These are phyloP conservation scores for Nysson spinosus DNA, from an alignment of 2,888 invertebrate genomes.

Conservation along the genomic window DNA sequence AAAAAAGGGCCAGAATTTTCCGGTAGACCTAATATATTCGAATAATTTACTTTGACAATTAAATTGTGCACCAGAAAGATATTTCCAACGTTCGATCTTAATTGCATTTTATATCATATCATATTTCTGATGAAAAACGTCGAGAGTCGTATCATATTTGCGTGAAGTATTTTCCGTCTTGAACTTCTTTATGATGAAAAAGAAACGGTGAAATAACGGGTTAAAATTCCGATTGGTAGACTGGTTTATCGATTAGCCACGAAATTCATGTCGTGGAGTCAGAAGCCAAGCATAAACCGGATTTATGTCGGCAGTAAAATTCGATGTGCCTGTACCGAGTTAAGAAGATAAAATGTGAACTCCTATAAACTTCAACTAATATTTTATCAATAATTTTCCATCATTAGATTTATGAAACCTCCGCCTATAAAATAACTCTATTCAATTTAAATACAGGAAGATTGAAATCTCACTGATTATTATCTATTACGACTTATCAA, in stretches of 20 bases:
- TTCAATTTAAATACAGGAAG: too few species aligned
- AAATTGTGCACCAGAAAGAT: too few species aligned
- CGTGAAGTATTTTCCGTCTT: constrained; percentile 3
- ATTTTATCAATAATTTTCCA: constrained; percentile 34
- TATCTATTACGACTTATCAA: too few species aligned
- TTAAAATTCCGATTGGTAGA: constrained; percentile 25
- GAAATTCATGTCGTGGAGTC: constrained; percentile 34
- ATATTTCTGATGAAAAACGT: too few species aligned
- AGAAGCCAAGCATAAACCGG: constrained; percentile 50
- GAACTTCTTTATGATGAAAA: constrained; percentile 24
- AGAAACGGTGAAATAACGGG: constrained; percentile 30
- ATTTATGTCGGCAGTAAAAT: constrained; percentile 43
- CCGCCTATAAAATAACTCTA: too few species aligned
- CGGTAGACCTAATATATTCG: too few species aligned
- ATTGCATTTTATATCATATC: too few species aligned
- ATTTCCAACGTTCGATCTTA: too few species aligned
- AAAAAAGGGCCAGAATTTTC: too few species aligned
- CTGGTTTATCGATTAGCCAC: constrained; percentile 44
- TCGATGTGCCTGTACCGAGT: constrained; percentile 18
- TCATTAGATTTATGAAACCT: too few species aligned
- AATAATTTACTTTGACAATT: too few species aligned
- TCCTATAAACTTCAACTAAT: constrained; percentile 25
- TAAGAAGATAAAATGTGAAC: constrained; percentile 40
- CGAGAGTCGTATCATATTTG: not conserved
- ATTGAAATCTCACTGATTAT: too few species aligned